Base-by-base conservation (phyloP, 2,113 vertebrate genomes). In the Indicator maculatus region DNA sequence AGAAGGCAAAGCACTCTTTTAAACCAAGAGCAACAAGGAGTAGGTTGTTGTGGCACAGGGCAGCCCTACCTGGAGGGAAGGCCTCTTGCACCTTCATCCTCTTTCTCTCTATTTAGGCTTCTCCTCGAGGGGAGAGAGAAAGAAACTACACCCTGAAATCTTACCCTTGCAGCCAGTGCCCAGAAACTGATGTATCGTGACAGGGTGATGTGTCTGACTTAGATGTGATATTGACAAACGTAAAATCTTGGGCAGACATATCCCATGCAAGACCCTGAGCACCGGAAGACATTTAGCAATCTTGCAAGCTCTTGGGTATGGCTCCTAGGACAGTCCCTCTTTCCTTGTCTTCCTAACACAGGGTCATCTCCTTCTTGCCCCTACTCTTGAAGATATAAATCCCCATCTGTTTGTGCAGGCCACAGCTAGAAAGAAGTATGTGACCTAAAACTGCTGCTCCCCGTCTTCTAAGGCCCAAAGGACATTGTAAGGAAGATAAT, bases 381-480 rank as follows among this genome's bases (percentile, higher is more conserved):
- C 8, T 4, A 55, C 21, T 71, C 26, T 28, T 11, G 13, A 59
- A 73, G 30, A 63, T 39, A 50, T 5, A 1, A 84, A 70, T 12
- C 9, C 13, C 58, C n/a, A 33, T 65, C 0, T 0, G 26, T 69
- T 55, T 70, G 12, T 33, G 12, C 19, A 72, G n/a, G 18, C 13
- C 8, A 52, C 24, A 13, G n/a, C 31, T 30, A 69, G 74, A 92
- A 92, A 39, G 30, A 69, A 72, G 11, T 28, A 8, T 61, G 16
- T 1, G 6, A 60, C 39, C 23, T 47, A 10, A 69, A 89, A 47
- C 12, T 53, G 38, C 18, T 79, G 31, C 7, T 87, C 13, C 17
- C 28, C 21, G 5, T 60, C 95, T 71, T 56, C 65, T 71, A 27
- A 84, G 33, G 39, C 55, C 50, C 36, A 70, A 79, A 76, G 13